These are phyloP conservation scores for Gobio occitaniae DNA, from an alignment of 2,797 vertebrate genomes.

Conservation along the genomic window DNA sequence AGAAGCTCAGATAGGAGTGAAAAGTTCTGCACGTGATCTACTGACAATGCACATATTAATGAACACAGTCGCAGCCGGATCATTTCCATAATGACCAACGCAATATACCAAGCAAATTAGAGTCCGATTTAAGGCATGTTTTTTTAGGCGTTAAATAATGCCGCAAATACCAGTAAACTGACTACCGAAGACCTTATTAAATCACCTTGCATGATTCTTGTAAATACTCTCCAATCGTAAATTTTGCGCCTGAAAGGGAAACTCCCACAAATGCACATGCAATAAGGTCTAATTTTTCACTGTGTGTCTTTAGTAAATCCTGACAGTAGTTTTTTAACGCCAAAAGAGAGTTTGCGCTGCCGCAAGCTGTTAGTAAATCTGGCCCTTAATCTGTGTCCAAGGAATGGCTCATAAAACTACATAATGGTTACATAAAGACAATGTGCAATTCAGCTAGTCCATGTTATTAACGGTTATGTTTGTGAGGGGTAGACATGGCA, in stretches of 20 bases:
- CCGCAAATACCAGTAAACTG: neutral
- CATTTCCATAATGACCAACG: neutral
- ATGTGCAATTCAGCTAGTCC: neutral
- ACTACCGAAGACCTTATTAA: neutral
- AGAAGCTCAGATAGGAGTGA: neutral
- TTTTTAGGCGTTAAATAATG: neutral
- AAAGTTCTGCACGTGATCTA: neutral
- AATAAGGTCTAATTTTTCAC: neutral
- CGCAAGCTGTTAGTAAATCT: neutral
- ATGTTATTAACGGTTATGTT: neutral
- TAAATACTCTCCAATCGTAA: neutral
- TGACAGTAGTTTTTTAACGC: neutral
- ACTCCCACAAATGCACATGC: too few relatives aligned
- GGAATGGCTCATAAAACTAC: neutral
- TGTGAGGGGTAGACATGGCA: slow-evolving; percentile 5
- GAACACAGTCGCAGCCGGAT: neutral
- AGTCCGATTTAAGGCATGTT: neutral
- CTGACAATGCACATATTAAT: too few relatives aligned
- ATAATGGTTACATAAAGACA: neutral
- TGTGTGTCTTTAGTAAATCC: neutral
- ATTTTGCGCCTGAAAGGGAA: neutral
- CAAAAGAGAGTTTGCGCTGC: neutral
- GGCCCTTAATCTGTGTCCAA: neutral
- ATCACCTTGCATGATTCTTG: neutral
- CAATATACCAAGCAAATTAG: neutral